A percentile compares a stretch with the other conserved stretches of the same genome.
Conservation (phyloP, 2,797 vertebrate species). For the Poeciliopsis infans region DNA sequence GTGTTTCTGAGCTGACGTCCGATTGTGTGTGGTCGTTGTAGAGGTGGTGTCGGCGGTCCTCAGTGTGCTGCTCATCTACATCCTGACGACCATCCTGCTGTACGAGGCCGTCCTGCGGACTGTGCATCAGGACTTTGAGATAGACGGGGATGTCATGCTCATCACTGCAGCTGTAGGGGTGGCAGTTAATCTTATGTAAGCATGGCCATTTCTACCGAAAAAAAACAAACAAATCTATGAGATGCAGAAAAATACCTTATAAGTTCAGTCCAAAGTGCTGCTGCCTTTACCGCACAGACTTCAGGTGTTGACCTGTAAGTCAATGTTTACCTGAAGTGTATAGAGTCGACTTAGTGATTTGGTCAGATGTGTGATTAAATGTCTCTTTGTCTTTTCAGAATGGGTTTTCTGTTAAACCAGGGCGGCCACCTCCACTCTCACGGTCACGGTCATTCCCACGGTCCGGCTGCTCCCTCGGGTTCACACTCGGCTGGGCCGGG, state of each 20-base stretch:
- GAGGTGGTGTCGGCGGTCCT: constrained; percentile 94
- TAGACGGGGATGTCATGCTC: constrained; percentile 97
- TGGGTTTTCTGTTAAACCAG: constrained; percentile 96
- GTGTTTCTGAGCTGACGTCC: constrained; percentile 1
- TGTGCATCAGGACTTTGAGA: constrained; percentile 90
- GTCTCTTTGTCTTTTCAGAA: constrained; percentile 76
- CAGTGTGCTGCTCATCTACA: constrained; percentile 93
- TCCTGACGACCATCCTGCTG: constrained; percentile 90
- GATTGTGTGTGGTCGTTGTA: constrained; percentile 68
- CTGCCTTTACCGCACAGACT: neutral
- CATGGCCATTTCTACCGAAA: neutral
- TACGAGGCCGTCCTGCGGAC: constrained; percentile 96
- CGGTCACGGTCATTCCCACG: constrained; percentile 85
- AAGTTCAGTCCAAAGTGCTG: constrained; percentile 6
- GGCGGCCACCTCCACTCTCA: constrained; percentile 91
- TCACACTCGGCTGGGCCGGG: constrained; percentile 46
- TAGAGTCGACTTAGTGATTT: neutral
- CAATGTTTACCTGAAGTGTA: constrained; percentile 23
- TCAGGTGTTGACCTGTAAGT: neutral
- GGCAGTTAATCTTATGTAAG: constrained; percentile 96
- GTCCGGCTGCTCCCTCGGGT: constrained; percentile 28
- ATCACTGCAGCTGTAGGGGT: constrained; percentile 96
- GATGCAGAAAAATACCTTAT: neutral
- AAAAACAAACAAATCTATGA: neutral
- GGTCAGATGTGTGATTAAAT: neutral